Percentiles rank a stretch among this genome's conserved stretches.
These are phyloP conservation scores for Hirtodrosophila trivittata DNA, from an alignment of 2,888 invertebrate species.

Conservation along the genomic window DNA sequence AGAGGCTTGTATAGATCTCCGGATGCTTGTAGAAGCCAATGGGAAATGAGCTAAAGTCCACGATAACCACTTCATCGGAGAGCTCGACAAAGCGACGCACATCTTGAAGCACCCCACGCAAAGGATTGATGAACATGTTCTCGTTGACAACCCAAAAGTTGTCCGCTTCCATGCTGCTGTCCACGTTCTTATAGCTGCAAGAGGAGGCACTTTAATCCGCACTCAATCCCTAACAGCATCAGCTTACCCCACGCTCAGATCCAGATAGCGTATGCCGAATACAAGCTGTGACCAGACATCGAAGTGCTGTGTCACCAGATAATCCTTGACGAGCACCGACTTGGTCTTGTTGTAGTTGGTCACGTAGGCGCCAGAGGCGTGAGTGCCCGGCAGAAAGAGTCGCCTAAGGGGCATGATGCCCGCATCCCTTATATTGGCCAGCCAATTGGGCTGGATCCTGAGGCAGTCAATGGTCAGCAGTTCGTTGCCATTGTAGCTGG, in stretches of 20 bases:
- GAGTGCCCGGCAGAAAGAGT: constrained; percentile 85
- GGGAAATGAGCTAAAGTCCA: constrained; percentile 93
- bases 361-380: constrained; percentile 86
- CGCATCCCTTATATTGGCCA: constrained; percentile 86
- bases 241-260: constrained; percentile 91
- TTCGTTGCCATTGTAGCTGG: constrained; percentile 87
- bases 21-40: constrained; percentile 83
- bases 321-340: constrained; percentile 78
- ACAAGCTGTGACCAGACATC: constrained; percentile 93
- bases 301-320: constrained; percentile 88
- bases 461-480: constrained; percentile 88
- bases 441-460: constrained; percentile 93
- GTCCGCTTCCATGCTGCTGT: constrained; percentile 56
- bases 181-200: constrained; percentile 63
- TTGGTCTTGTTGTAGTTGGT: constrained; percentile 68
- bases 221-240: not conserved
- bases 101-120: constrained; percentile 88
- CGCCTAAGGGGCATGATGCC: constrained; percentile 75
- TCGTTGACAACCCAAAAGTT: constrained; percentile 83
- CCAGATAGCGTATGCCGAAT: constrained; percentile 92
- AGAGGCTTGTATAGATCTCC: constrained; percentile 85
- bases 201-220: not conserved
- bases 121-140: constrained; percentile 85
- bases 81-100: constrained; percentile 88
- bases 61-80: constrained; percentile 89